Conservation (phyloP, 2,797 vertebrate genomes). For the Xenopus petersii region DNA sequence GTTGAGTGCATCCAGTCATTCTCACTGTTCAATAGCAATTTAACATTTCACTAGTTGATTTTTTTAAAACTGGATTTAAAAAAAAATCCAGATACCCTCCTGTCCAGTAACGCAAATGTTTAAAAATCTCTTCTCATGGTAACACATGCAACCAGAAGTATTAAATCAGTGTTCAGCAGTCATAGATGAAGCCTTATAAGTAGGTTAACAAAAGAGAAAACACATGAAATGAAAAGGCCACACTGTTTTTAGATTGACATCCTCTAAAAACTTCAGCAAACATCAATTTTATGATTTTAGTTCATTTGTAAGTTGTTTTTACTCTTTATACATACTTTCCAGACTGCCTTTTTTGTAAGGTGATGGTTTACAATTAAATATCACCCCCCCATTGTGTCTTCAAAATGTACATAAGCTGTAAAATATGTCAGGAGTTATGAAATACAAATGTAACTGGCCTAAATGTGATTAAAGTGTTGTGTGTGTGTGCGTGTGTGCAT, state of each 20-base stretch:
- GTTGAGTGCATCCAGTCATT: constrained; percentile 65
- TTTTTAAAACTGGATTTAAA: neutral
- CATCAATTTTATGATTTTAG: constrained; percentile 88
- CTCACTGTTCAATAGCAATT: constrained; percentile 56
- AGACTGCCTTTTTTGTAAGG: constrained; percentile 98
- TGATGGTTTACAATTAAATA: constrained; percentile 85
- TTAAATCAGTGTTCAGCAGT: too few relatives aligned
- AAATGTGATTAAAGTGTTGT: constrained; percentile 83
- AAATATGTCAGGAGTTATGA: constrained; percentile 84
- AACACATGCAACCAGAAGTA: too few relatives aligned
- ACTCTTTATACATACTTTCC: constrained; percentile 99
- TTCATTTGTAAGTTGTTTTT: constrained; percentile 99
- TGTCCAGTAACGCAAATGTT: too few relatives aligned
- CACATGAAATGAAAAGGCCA: neutral
- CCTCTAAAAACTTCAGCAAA: constrained; percentile 23
- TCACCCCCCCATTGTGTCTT: constrained; percentile 89
- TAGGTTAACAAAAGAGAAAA: too few relatives aligned
- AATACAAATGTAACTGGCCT: constrained; percentile 77
- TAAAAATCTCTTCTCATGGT: too few relatives aligned
- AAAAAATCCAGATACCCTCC: neutral
- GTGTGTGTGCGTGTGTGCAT: constrained; percentile 84
- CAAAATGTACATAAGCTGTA: constrained; percentile 69
- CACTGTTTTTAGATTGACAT: constrained; percentile 50
- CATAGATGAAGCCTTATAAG: too few relatives aligned
- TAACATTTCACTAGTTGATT: constrained; percentile 22